A percentile compares a stretch with the other conserved stretches of the same genome.
phyloP scores from a whole-genome alignment of 2,888 invertebrate genomes.

The Ectemnius continuus region DNA sequence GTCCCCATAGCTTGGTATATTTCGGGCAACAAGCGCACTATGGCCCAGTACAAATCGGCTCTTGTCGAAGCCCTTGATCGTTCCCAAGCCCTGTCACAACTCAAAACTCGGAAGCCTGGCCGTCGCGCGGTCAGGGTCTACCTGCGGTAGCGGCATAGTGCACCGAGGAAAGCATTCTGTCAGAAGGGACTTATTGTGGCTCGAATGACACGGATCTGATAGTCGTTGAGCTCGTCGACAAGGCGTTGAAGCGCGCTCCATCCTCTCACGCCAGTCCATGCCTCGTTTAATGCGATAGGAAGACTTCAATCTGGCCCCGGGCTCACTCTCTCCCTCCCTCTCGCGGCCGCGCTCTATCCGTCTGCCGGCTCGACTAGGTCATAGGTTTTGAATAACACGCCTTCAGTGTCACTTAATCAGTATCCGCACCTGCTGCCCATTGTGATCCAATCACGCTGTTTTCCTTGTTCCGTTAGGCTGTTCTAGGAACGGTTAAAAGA shows the following conservation, averaged over 20 bases:
- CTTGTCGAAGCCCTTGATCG: slow-evolving; percentile 30
- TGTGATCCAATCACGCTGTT: slow-evolving; percentile 10
- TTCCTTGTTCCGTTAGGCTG: background rate
- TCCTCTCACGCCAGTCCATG: slow-evolving; percentile 16
- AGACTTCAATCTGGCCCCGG: slow-evolving; percentile 21
- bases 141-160: slow-evolving; percentile 25
- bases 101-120: slow-evolving; percentile 38
- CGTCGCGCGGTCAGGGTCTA: slow-evolving; percentile 22
- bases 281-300: slow-evolving; percentile 27
- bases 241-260: slow-evolving; percentile 32
- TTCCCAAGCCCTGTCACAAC: slow-evolving; percentile 44
- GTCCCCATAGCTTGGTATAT: slow-evolving; percentile 13
- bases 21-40: slow-evolving; percentile 33
- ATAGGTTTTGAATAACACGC: slow-evolving; percentile 27
- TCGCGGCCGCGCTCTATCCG: too few relatives aligned
- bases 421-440: slow-evolving; percentile 31
- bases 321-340: too few relatives aligned
- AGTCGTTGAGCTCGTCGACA: slow-evolving; percentile 20
- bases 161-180: slow-evolving; percentile 36
- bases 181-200: slow-evolving; percentile 36
- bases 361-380: slow-evolving; percentile 24
- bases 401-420: slow-evolving; percentile 28
- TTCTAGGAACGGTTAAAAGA: background rate
- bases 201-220: slow-evolving; percentile 37
- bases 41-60: slow-evolving; percentile 31